Base-by-base conservation (phyloP, 2,888 invertebrate species). In the Nesidiocoris tenuis region DNA sequence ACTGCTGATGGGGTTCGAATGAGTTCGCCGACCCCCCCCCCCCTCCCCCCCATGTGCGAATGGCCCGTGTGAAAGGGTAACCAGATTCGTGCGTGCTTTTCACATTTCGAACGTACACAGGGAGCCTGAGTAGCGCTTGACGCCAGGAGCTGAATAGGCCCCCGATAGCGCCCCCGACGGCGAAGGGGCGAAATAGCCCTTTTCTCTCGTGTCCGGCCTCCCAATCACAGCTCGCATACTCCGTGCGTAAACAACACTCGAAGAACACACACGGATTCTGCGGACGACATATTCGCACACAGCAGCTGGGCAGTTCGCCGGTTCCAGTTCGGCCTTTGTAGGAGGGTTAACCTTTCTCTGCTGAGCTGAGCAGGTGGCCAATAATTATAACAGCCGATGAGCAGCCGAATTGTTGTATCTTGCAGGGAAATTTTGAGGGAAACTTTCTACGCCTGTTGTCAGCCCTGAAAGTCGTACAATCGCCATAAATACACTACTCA, bases 41-140 rank as follows among this genome's bases (percentile, higher is more conserved):
- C 5, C 3, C 12, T 39, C 39, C 39, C 3, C 39, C 39, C 39
- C 39, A 12, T 39, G 39, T 39, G 12, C 39, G 39, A 39, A 39
- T 39, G 39, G 12, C 12, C 12, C 39, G 39, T 3, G 39, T 39
- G 39, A 39, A 39, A 39, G 39, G 59, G 59, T 59, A 59, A 59
- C 59, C 59, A 5, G 18, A 59, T 59, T 59, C 59, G 59, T n/a
- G n/a, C 59, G 59, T 59, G 59, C 59, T n/a, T 59, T 59, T 59
- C 18, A 59, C 59, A 18, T 59, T 59, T n/a, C 3, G 5, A 59
- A 12, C 39, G 39, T 39, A 39, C 39, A 12, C 39, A 7, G 39
- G 12, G 39, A 39, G 39, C 12, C 39, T 39, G 39, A 39, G 39
- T 39, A 39, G 5, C 3, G 39, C 39, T 12, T 39, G 39, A 39